A percentile compares a stretch with the other conserved stretches of the same genome.
Conservation (phyloP, 1,140 invertebrate genomes). For the Pseudomyrmex sp. region DNA sequence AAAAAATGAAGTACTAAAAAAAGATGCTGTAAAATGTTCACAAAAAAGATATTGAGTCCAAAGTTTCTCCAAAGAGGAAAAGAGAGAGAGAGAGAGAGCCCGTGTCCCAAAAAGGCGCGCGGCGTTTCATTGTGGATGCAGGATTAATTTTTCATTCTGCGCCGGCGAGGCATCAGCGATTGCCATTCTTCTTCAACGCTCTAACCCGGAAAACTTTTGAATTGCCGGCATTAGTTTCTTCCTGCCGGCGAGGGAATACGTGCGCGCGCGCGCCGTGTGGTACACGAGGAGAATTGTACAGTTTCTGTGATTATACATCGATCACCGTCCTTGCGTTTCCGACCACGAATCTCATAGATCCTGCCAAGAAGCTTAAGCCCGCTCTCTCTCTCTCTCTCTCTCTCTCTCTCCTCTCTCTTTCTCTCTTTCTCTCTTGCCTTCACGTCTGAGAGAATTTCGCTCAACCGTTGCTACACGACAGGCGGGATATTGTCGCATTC, state of each 20-base stretch:
- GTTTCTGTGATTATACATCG: slow-evolving; percentile 70
- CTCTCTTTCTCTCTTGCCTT: too few species aligned
- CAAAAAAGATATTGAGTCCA: neutral
- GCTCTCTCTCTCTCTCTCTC: neutral
- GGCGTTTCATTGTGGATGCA: slow-evolving; percentile 34
- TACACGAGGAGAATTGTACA: slow-evolving; percentile 58
- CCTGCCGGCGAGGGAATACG: slow-evolving; percentile 19
- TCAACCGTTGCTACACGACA: slow-evolving; percentile 31
- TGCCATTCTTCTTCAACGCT: slow-evolving; percentile 30
- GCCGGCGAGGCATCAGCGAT: slow-evolving; percentile 22
- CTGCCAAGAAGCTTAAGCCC: neutral
- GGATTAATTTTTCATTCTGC: slow-evolving; percentile 55
- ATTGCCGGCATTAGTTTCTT: slow-evolving; percentile 57
- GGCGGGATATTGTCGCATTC: slow-evolving; percentile 71
- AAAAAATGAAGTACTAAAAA: neutral
- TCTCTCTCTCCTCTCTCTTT: too few species aligned
- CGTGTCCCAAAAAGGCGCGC: neutral
- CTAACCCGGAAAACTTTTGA: slow-evolving; percentile 38
- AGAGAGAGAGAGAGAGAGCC: slow-evolving; percentile 1
- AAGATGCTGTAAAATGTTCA: neutral
- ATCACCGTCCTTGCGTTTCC: slow-evolving; percentile 53
- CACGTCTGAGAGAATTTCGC: slow-evolving; percentile 41
- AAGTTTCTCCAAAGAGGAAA: slow-evolving; percentile 1
- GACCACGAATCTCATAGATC: slow-evolving; percentile 24
- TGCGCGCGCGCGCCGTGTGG: neutral